Base-by-base conservation (phyloP, 2,797 vertebrate species). In the Eidolon dupreanum region DNA sequence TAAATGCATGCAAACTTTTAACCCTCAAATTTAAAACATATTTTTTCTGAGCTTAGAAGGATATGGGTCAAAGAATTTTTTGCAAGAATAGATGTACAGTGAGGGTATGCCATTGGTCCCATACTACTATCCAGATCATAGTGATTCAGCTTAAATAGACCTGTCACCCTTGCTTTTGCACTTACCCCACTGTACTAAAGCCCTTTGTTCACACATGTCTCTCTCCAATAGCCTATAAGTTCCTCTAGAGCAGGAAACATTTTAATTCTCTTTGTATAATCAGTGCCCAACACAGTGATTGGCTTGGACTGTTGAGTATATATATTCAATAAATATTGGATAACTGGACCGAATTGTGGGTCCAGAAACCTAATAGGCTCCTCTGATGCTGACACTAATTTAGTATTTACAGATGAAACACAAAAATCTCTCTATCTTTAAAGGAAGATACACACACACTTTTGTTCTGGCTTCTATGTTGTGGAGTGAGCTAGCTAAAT, bases 241-340 rank as follows among this genome's bases (percentile, higher is more conserved):
- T 93, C 73, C 73, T 95, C 57, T 86, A 89, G 33, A 68, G 55
- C 55, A 97, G 51, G 65, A 89, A 91, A 86, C 46, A 63, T 82
- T 93, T 78, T 31, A 57, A 75, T 95, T 92, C 85, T 88, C 75
- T 93, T 84, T 79, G 36, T 74, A 36, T 61, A 63, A 17, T 65
- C 93, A 86, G 61, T 81, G 46, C 38, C 59, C 84, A 77, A 73
- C 28, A 73, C 59, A 71, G 46, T 17, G 19, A 51, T 74, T 49
- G 33, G 15, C 28, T 83, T 65, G n/a, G 82, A 12, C 16, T 82
- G 51, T 70, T 93, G 75, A 81, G 91, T 55, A 3, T 70, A 65
- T 92, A 65, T 92, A 8, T 70, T 92, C 49, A 91, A 74, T 93
- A 97, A 94, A 88, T 84, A 94, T 75, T 88, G 33, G 78, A 79